Conservation (phyloP, 92 coral and sea anemone genomes). For the Micromussa lordhowensis region DNA sequence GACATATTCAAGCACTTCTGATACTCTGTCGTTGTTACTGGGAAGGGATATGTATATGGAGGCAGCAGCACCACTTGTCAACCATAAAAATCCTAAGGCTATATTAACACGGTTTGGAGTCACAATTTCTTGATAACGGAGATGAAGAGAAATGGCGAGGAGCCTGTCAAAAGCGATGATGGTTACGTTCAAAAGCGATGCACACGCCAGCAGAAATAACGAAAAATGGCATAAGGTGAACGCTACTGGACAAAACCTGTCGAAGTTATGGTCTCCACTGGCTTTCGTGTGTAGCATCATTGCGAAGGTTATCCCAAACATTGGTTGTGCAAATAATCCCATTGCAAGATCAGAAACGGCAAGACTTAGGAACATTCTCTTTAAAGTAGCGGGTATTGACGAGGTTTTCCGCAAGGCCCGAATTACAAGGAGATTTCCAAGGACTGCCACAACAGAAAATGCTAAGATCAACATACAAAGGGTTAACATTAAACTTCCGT, state of each 20-base stretch:
- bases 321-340: neutral
- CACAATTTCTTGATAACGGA: conserved; percentile 46
- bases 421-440: conserved; percentile 18
- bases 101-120: conserved; percentile 25
- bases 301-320: neutral
- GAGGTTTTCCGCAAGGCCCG: conserved; percentile 19
- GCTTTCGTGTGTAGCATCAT: neutral
- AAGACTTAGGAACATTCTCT: conserved; percentile 30
- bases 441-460: neutral
- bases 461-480: neutral
- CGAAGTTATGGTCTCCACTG: neutral
- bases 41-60: neutral
- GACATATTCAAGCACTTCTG: neutral
- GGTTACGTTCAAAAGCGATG: neutral
- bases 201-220: neutral
- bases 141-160: conserved; percentile 25
- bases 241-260: neutral
- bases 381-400: conserved; percentile 26
- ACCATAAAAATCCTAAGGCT: neutral
- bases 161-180: neutral
- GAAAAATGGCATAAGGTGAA: neutral
- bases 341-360: conserved; percentile 38
- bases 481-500: neutral
- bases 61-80: neutral
- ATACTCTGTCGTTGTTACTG: neutral